phyloP scores from a whole-genome alignment of 23 tunicate genomes.

The Styela clava region DNA sequence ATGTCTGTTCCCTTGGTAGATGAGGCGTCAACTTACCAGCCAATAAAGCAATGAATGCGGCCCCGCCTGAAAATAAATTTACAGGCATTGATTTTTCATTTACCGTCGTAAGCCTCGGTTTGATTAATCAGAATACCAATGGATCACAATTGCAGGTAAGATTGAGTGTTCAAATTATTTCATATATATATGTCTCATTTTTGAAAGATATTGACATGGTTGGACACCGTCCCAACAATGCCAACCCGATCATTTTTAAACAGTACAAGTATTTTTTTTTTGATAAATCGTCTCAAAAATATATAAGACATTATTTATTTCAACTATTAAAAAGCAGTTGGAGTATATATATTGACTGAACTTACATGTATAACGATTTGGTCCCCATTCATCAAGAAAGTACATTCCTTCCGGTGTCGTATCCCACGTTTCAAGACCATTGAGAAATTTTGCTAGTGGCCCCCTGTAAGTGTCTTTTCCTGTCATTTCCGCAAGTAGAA shows the following conservation, averaged over 20 bases:
- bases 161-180: too few relatives aligned
- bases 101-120: too few relatives aligned
- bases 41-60: slow-evolving; percentile 11
- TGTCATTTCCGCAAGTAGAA: slow-evolving; percentile 69
- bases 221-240: too few relatives aligned
- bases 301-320: background rate
- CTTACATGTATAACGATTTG: slow-evolving; percentile 91
- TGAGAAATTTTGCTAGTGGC: slow-evolving; percentile 45
- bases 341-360: background rate
- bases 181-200: too few relatives aligned
- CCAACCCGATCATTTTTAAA: too few relatives aligned
- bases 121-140: too few relatives aligned
- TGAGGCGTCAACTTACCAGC: slow-evolving; percentile 11
- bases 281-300: too few relatives aligned
- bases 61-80: slow-evolving; percentile 9
- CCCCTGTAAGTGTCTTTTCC: slow-evolving; percentile 29
- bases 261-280: too few relatives aligned
- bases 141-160: too few relatives aligned
- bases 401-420: slow-evolving; percentile 82
- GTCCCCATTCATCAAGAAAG: slow-evolving; percentile 65
- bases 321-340: background rate
- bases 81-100: background rate
- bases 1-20: slow-evolving; percentile 14
- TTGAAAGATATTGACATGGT: too few relatives aligned
- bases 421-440: slow-evolving; percentile 41